These are phyloP conservation scores for Meloidogyne hapla DNA, from an alignment of 1,140 invertebrate species.

Conservation along the genomic window DNA sequence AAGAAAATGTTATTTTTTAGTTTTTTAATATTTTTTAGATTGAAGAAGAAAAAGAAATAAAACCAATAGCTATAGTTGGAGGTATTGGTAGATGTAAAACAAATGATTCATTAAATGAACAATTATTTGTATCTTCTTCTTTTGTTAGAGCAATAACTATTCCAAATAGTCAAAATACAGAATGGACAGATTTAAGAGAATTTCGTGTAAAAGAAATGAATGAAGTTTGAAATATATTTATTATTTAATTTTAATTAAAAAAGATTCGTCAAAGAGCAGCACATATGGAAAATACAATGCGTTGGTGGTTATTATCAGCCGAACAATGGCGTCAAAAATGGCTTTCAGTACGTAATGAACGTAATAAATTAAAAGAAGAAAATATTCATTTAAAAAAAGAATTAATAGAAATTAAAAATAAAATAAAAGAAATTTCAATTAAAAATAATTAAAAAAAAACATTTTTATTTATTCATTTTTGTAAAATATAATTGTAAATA, in stretches of 20 bases:
- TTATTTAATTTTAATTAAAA: neutral
- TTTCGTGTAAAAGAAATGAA: constrained; percentile 11
- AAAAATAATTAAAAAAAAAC: neutral
- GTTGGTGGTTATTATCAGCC: constrained; percentile 20
- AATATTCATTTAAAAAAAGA: constrained; percentile 24
- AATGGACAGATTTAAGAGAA: constrained; percentile 22
- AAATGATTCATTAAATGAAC: neutral
- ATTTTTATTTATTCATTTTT: neutral
- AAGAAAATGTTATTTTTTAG: no score
- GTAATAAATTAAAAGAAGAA: constrained; percentile 18
- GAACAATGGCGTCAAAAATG: constrained; percentile 28
- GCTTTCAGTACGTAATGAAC: constrained; percentile 12
- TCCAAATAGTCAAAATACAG: constrained; percentile 11
- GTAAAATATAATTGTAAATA: neutral
- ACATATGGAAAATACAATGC: constrained; percentile 27
- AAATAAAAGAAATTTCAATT: constrained; percentile 4
- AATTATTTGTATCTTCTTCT: neutral
- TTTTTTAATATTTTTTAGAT: neutral
- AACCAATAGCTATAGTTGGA: constrained; percentile 2
- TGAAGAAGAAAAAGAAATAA: neutral
- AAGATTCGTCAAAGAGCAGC: constrained; percentile 16
- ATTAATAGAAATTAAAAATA: neutral
- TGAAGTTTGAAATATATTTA: constrained; percentile 6
- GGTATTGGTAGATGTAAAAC: neutral
- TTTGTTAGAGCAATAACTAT: neutral